These are phyloP conservation scores for Melospiza georgiana DNA, from an alignment of 2,113 vertebrate genomes.

Conservation along the genomic window DNA sequence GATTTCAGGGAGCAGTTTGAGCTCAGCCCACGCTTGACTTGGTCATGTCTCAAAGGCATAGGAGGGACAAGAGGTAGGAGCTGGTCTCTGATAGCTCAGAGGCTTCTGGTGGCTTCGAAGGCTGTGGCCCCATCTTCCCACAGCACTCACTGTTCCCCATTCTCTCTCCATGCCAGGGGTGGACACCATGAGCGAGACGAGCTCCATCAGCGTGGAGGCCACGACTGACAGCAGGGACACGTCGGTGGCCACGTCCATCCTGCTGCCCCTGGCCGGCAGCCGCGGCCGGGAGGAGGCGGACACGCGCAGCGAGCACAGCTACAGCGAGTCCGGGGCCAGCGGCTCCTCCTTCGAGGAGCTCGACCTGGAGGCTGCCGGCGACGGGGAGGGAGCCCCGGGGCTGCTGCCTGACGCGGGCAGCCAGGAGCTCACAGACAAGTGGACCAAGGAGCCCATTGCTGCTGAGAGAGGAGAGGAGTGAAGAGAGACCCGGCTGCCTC, in stretches of 20 bases:
- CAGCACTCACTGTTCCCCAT: neutral
- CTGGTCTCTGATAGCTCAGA: neutral
- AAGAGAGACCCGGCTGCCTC: neutral
- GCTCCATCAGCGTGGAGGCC: slow-evolving; percentile 81
- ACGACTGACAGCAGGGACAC: slow-evolving; percentile 87
- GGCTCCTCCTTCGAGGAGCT: slow-evolving; percentile 96
- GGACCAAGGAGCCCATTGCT: slow-evolving; percentile 66
- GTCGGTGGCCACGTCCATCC: slow-evolving; percentile 78
- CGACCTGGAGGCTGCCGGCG: slow-evolving; percentile 80
- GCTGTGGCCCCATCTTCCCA: neutral
- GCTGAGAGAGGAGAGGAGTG: slow-evolving; percentile 74
- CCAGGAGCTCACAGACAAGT: slow-evolving; percentile 63
- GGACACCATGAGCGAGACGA: slow-evolving; percentile 76
- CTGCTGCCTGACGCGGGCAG: neutral
- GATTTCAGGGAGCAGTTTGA: neutral
- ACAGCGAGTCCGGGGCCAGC: slow-evolving; percentile 87
- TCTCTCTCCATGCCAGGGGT: slow-evolving; percentile 59
- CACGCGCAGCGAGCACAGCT: slow-evolving; percentile 82
- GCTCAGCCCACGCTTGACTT: neutral
- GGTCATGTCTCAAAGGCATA: neutral
- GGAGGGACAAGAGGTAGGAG: neutral
- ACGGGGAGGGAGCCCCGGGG: slow-evolving; percentile 48
- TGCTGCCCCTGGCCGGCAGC: slow-evolving; percentile 69
- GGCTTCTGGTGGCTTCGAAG: neutral
- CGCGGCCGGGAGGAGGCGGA: slow-evolving; percentile 77